Conservation (phyloP, 2,888 invertebrate genomes). For the Hemicrepidius hirtus region DNA sequence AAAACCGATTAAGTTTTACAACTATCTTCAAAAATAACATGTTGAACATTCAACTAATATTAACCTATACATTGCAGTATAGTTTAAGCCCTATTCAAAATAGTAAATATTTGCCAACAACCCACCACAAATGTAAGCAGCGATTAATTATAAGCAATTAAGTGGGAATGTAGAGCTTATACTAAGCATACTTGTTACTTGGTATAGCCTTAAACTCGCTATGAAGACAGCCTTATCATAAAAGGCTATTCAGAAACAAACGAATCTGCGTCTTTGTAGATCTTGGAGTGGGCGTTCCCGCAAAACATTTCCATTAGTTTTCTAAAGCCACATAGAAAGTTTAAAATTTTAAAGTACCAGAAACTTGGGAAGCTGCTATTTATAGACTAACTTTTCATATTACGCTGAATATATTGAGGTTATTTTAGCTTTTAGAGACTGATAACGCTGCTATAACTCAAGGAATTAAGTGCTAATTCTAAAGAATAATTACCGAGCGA, state of each 20-base stretch:
- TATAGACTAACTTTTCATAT: slow-evolving; percentile 54
- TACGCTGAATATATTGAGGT: slow-evolving; percentile 51
- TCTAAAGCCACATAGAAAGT: slow-evolving; percentile 45
- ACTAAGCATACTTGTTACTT: slow-evolving; percentile 3
- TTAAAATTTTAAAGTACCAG: slow-evolving; percentile 45
- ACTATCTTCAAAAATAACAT: slow-evolving; percentile 4
- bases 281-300: slow-evolving; percentile 37
- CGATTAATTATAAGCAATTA: slow-evolving; percentile 36
- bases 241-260: slow-evolving; percentile 40
- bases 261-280: slow-evolving; percentile 37
- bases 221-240: slow-evolving; percentile 15
- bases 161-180: background rate
- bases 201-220: background rate
- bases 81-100: slow-evolving; percentile 1
- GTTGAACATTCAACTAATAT: slow-evolving; percentile 6
- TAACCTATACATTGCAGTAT: slow-evolving; percentile 7
- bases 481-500: slow-evolving; percentile 42
- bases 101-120: slow-evolving; percentile 28
- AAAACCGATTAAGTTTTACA: too few species aligned
- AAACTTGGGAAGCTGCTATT: slow-evolving; percentile 49
- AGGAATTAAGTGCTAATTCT: slow-evolving; percentile 48
- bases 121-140: slow-evolving; percentile 4
- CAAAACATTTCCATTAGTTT: slow-evolving; percentile 48
- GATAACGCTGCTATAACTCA: slow-evolving; percentile 49
- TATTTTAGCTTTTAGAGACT: slow-evolving; percentile 50